phyloP scores from a whole-genome alignment of 2,797 vertebrate genomes.

The Scomberomorus guttatus region DNA sequence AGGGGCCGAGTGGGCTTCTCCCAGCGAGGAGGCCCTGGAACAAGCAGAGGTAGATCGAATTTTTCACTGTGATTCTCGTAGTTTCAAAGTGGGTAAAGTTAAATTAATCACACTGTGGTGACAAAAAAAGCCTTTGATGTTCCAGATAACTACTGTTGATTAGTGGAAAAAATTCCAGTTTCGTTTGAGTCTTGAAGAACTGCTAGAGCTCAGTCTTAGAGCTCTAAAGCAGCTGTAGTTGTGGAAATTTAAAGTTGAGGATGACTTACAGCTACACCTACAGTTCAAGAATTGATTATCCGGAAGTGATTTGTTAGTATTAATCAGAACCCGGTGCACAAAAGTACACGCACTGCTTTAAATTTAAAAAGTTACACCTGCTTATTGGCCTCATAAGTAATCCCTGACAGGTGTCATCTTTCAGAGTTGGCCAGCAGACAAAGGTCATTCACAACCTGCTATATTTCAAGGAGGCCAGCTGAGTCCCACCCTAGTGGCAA shows the following conservation, averaged over 20 bases:
- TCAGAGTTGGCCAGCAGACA: conserved; percentile 51
- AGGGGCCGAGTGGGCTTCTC: conserved; percentile 91
- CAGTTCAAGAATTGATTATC: not conserved
- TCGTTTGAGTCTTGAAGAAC: not conserved
- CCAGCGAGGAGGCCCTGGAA: conserved; percentile 95
- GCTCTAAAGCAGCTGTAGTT: conserved; percentile 1
- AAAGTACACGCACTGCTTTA: not conserved
- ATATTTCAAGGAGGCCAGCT: conserved; percentile 2
- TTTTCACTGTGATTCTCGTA: not conserved
- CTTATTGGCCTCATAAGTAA: conserved; percentile 52
- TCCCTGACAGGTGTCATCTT: conserved; percentile 53
- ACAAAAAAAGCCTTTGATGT: not conserved
- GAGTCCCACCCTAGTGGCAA: not conserved
- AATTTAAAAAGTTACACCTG: conserved; percentile 41
- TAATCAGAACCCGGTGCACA: not conserved
- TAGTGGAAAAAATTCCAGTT: not conserved
- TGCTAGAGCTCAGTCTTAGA: not conserved
- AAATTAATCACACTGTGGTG: conserved; percentile 5
- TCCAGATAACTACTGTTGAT: not conserved
- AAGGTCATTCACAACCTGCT: conserved; percentile 49
- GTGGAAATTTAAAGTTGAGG: not conserved
- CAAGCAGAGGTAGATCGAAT: conserved; percentile 89
- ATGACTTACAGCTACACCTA: not conserved
- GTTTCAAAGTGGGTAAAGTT: not conserved
- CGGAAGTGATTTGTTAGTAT: not conserved